phyloP scores from a whole-genome alignment of 2,113 vertebrate species.

The Mastomys coucha region DNA sequence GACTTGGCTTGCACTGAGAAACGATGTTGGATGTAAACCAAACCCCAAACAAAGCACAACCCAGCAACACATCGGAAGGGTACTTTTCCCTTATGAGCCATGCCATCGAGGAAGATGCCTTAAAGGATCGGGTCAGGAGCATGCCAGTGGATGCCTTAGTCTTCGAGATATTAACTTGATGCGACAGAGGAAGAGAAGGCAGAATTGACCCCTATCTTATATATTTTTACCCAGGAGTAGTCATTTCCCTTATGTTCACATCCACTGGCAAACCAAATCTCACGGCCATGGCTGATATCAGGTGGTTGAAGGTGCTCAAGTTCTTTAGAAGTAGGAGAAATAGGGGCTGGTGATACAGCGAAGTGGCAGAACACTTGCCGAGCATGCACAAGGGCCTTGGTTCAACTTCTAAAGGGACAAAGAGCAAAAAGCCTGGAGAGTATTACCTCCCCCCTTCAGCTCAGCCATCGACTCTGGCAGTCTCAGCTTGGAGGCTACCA shows the following conservation, averaged over 20 bases:
- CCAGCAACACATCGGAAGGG: neutral
- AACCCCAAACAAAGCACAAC: neutral
- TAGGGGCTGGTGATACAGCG: rapidly evolving
- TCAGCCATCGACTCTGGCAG: too few relatives aligned
- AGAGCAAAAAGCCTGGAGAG: neutral
- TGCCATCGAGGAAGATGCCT: neutral
- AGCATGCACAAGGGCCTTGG: neutral
- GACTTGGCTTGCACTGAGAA: conserved; percentile 14
- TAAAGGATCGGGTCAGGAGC: neutral
- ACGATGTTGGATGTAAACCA: neutral
- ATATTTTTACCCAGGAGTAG: neutral
- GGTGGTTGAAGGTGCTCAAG: neutral
- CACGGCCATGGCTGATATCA: neutral
- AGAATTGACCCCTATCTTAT: neutral
- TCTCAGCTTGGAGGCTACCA: too few relatives aligned
- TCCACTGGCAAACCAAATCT: neutral
- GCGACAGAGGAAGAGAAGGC: neutral
- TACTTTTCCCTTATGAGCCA: neutral
- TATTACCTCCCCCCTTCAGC: too few relatives aligned
- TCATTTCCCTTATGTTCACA: neutral
- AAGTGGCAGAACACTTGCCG: neutral
- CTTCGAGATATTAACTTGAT: neutral
- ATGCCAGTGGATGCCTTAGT: neutral
- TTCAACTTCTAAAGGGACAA: neutral
- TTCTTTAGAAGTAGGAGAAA: neutral